Evolutionary conservation across 2,797 vertebrate species (phyloP), one percentile per base, ranked within the genome.

Genomic region (Trachops cirrhosus): DNA sequence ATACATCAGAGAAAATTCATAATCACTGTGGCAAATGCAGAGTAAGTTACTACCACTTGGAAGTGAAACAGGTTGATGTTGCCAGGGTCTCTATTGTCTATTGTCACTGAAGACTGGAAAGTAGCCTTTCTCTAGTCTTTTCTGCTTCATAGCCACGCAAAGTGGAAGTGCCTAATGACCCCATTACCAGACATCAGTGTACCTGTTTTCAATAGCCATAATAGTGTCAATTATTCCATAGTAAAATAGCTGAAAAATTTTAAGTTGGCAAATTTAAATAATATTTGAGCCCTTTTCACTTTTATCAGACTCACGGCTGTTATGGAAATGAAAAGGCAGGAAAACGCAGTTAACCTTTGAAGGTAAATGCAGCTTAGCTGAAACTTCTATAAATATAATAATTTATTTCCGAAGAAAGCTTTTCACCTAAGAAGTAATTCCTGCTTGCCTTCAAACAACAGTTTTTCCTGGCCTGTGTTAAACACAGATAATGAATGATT

Each of bases 261-360:
- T 78, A 86, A 79, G 15, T 70, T 96, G 52, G 79, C 46, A 74
- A 70, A 90, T 92, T 86, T 90, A 92, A 96, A 95, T 88, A 84
- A 91, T 73, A 94, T 77, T 39, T 86, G 46, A 95, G 16, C n/a
- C 52, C 7, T 59, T 94, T 93, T 84, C 64, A 80, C 46, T 91
- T 84, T 86, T 80, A 46, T 91, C 94, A 94, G 78, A 64, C 15
- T 52, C 64, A n/a, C 9, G 92, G 32, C 44, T 79, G 68, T 44
- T 18, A 75, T 52, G 59, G 29, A 95, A 89, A 93, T 71, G 41
- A 91, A 82, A 94, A 83, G 24, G 5, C 50, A 34, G 88, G 75
- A 96, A 87, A 86, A 92, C 37, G 2, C 64, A 77, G 78, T 96
- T 93, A 91, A 89, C 44, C 44, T 94, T 22, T 59, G 39, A 57